phyloP scores from a whole-genome alignment of 1,140 invertebrate genomes.

The Tetragnatha versicolor region DNA sequence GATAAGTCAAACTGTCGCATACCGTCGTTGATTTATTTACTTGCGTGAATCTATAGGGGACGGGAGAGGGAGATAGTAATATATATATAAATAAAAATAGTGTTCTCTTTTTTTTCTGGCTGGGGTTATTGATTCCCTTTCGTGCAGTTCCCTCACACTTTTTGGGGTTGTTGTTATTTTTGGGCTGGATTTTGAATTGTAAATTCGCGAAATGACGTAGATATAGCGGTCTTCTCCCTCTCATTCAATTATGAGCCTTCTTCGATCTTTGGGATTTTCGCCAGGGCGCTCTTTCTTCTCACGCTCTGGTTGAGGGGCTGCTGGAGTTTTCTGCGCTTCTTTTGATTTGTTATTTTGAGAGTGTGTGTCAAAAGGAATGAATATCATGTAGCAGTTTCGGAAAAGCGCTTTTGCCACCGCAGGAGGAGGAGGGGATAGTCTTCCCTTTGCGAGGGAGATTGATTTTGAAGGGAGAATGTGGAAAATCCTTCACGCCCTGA shows the following conservation, averaged over 20 bases:
- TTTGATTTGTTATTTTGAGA: background rate
- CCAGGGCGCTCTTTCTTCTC: background rate
- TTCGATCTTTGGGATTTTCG: background rate
- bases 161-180: background rate
- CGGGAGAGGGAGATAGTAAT: slow-evolving; percentile 26
- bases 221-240: background rate
- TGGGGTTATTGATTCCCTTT: background rate
- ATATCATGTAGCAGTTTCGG: background rate
- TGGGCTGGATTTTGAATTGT: slow-evolving; percentile 1
- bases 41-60: slow-evolving; percentile 11
- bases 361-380: background rate
- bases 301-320: background rate
- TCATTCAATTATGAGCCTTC: slow-evolving; percentile 16
- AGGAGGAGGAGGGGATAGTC: background rate
- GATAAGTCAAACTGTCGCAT: slow-evolving; percentile 54
- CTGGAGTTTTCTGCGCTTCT: background rate
- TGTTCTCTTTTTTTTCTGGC: background rate
- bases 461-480: background rate
- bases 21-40: slow-evolving; percentile 48
- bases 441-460: background rate
- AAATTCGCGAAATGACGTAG: background rate
- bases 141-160: background rate
- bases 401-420: background rate
- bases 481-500: no score
- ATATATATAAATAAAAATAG: slow-evolving; percentile 55